Evolutionary conservation across 2,888 invertebrate genomes (phyloP), one percentile per base, ranked within the genome.

Genomic region (Ennomos erosarius): DNA sequence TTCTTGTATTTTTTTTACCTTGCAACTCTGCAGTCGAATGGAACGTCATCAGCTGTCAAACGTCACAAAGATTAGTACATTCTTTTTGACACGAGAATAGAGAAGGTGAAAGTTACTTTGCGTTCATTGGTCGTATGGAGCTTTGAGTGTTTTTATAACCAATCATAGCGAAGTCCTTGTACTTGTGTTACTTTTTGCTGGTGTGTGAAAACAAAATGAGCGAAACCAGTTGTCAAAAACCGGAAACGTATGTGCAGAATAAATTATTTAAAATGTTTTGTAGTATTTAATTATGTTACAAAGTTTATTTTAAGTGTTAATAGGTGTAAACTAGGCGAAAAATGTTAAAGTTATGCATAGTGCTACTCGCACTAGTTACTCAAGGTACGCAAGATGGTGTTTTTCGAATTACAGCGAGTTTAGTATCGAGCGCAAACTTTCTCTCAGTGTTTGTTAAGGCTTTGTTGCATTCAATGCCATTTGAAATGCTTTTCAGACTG

Each of bases 101-200:
- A 59, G 69, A 74, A 82, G 85, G 84, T 85, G 84, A 87, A 88
- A 87, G 87, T 79, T 63, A 26, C 60, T 56, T 2, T 1, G 26
- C 16, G 26, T 1, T 62, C 68, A 84, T 87, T 86, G 85, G 87
- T 47, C 9, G 13, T 2, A 0, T 1, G 8, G 1, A 6, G 5
- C 13, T n/a, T 13, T 11, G 6, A 9, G 3, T 1, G 3, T 0
- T 0, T 1, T 38, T 38, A n/a, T 38, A 8, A 58, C 84, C 82
- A 84, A 82, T 80, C 66, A 69, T 9, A 26, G 16, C 8, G 46
- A 34, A 51, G 73, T 64, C 75, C 78, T 81, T 74, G 71, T 40
- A 37, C 36, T 42, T 26, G 4, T 35, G 26, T 42, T 44, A 50
- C 16, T 26, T 47, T 13, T 56, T 56, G 49, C 60, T 43, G 34